These are phyloP conservation scores for Palythoa grandis DNA, from an alignment of 92 coral and sea anemone species.

Conservation along the genomic window DNA sequence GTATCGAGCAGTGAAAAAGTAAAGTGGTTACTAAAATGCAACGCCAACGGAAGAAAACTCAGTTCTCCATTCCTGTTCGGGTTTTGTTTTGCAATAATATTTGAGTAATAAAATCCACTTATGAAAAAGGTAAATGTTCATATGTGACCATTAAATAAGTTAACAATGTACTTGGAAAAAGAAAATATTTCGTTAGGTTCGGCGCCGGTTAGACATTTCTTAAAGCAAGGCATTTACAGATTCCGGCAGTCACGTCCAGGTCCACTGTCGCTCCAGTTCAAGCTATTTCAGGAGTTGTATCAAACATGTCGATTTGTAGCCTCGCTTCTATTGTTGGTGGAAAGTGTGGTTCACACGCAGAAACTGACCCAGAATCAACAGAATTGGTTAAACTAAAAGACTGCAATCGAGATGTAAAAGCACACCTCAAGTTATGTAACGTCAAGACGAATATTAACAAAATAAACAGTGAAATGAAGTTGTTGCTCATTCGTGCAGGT, in stretches of 20 bases:
- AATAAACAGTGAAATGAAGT: constrained; percentile 48
- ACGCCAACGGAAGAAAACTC: background rate
- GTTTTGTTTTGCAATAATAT: background rate
- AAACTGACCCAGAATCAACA: constrained; percentile 23
- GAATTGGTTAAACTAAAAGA: constrained; percentile 34
- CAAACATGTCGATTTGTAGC: constrained; percentile 46
- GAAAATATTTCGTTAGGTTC: background rate
- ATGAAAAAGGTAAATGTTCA: background rate
- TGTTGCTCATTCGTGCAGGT: constrained; percentile 59
- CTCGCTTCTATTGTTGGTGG: constrained; percentile 51
- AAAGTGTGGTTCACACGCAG: constrained; percentile 42
- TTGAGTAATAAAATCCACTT: background rate
- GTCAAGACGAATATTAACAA: constrained; percentile 34
- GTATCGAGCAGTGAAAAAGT: background rate
- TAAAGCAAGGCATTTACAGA: background rate
- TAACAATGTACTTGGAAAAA: background rate
- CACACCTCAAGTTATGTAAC: constrained; percentile 44
- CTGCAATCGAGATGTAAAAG: constrained; percentile 42
- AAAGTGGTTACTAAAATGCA: background rate
- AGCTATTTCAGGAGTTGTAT: background rate
- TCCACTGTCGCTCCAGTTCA: background rate
- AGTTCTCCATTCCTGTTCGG: background rate
- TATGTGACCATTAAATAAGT: background rate
- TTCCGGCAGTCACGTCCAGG: background rate
- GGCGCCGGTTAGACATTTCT: too few relatives aligned